phyloP scores from a whole-genome alignment of 2,797 vertebrate species.

The Menidia menidia region DNA sequence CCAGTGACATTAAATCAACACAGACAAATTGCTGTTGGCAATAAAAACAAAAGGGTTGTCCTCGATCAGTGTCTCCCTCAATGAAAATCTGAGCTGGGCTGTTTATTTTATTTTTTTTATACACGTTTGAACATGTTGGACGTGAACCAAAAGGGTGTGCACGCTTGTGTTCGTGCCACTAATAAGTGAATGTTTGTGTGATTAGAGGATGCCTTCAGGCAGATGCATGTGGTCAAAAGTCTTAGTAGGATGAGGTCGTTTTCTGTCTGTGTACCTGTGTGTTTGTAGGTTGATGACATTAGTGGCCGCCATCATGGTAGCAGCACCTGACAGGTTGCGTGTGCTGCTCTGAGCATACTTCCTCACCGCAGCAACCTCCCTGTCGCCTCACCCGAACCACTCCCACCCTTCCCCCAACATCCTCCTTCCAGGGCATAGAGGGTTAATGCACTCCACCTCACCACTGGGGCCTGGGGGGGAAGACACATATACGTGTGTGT shows the following conservation, averaged over 20 bases:
- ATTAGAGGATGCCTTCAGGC: constrained; percentile 55
- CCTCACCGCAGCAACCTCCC: constrained; percentile 51
- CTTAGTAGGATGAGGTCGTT: constrained; percentile 26
- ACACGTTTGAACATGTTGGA: background rate
- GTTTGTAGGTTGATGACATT: constrained; percentile 59
- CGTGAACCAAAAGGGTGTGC: constrained; percentile 28
- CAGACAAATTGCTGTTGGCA: too few species aligned
- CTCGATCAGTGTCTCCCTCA: too few species aligned
- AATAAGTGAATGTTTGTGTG: constrained; percentile 55
- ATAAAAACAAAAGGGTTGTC: too few species aligned
- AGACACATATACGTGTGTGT: constrained; percentile 35
- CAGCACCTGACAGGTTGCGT: constrained; percentile 77
- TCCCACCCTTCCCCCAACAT: constrained; percentile 29
- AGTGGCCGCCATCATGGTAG: constrained; percentile 59
- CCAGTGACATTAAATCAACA: too few species aligned
- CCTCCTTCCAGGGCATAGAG: constrained; percentile 64
- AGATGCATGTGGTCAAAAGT: constrained; percentile 52
- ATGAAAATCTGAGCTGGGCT: background rate
- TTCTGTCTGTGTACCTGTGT: constrained; percentile 10
- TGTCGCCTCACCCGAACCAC: constrained; percentile 19
- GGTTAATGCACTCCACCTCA: constrained; percentile 78
- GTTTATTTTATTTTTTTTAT: background rate
- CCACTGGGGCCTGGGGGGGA: constrained; percentile 50
- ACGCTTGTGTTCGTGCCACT: constrained; percentile 34
- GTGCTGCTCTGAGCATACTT: constrained; percentile 63